These are phyloP conservation scores for Falcaria lacertinaria DNA, from an alignment of 2,888 invertebrate species.

Conservation along the genomic window DNA sequence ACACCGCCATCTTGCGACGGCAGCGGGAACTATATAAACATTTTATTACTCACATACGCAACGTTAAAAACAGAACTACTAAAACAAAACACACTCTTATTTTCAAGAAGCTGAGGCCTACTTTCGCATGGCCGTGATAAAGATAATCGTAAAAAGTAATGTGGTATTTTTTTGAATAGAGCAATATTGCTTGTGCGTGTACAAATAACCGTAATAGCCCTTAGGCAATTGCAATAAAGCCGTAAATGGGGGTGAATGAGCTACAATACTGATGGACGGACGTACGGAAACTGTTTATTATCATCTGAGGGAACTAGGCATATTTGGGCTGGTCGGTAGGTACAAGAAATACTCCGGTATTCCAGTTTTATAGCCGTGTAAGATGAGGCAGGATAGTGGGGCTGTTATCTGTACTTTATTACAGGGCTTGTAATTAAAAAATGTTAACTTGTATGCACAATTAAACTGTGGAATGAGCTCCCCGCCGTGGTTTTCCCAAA, in stretches of 20 bases:
- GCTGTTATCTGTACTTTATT: not conserved
- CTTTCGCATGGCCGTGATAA: not conserved
- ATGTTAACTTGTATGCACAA: not conserved
- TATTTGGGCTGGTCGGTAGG: not conserved
- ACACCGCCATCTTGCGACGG: constrained; percentile 3
- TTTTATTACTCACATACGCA: constrained; percentile 4
- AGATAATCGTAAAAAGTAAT: not conserved
- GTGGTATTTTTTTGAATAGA: constrained; percentile 1
- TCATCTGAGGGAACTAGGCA: constrained; percentile 1
- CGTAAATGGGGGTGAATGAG: constrained; percentile 2
- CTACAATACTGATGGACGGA: not conserved
- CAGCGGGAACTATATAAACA: constrained; percentile 5
- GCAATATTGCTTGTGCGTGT: constrained; percentile 1
- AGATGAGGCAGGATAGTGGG: not conserved
- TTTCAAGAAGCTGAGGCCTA: not conserved
- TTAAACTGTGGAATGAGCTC: too few relatives aligned
- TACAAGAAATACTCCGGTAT: not conserved
- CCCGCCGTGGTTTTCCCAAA: too few relatives aligned
- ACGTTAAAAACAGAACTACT: not conserved
- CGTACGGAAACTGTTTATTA: constrained; percentile 1
- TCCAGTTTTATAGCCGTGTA: not conserved
- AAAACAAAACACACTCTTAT: not conserved
- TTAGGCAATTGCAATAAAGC: constrained; percentile 1
- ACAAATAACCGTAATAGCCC: constrained; percentile 1
- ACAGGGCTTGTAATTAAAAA: not conserved